A percentile compares a stretch with the other conserved stretches of the same genome.
Conservation (phyloP, 2,888 invertebrate species). For the Allolobophora icterica region DNA sequence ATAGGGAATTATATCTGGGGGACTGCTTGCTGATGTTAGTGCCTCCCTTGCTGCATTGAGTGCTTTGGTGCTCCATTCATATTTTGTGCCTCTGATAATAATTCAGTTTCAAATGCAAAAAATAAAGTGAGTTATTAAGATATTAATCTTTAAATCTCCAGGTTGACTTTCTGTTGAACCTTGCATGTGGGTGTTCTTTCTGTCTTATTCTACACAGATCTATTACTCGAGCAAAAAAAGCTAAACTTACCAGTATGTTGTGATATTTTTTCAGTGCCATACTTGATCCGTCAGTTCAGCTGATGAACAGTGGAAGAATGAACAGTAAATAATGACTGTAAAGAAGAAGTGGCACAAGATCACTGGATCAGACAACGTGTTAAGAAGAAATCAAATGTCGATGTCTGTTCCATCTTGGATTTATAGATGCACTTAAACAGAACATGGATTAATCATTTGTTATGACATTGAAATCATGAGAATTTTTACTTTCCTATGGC, state of each 20-base stretch:
- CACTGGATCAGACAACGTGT: not conserved
- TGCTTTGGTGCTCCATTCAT: no score
- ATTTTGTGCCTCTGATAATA: no score
- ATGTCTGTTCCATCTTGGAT: not conserved
- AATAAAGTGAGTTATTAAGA: no score
- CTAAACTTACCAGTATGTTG: not conserved
- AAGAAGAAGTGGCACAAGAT: not conserved
- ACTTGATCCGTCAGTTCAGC: not conserved
- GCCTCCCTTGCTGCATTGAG: no score
- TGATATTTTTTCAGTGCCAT: constrained; percentile 14
- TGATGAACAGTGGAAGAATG: not conserved
- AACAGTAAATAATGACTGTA: not conserved
- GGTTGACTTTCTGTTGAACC: not conserved
- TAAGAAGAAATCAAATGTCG: not conserved
- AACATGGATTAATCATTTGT: not conserved
- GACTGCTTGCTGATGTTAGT: no score
- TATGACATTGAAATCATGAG: not conserved
- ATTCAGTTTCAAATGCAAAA: no score
- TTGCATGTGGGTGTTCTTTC: not conserved
- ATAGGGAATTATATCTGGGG: no score
- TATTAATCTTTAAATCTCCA: not conserved
- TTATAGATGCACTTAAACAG: not conserved
- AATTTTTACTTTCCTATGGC: not conserved
- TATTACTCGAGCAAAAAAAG: not conserved
- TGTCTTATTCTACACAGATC: not conserved